Evolutionary conservation across 2,113 vertebrate species (phyloP).

Genomic region (Otocyon megalotis): DNA sequence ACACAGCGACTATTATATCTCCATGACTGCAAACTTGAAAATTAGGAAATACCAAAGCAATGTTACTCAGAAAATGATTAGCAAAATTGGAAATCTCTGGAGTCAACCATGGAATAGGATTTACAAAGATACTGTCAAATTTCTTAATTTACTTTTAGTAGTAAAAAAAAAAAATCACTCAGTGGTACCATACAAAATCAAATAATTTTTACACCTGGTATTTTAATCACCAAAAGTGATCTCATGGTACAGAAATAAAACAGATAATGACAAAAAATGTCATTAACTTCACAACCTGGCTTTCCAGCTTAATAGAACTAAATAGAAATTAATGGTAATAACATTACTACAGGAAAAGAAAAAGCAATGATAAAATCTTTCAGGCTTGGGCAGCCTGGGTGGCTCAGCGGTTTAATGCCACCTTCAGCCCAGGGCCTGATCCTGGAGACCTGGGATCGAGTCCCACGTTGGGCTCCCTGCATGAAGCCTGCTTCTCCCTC

Average conservation of each 20-base stretch:
- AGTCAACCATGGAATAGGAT: not conserved
- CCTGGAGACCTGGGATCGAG: too few species aligned
- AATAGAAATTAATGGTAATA: slow-evolving; percentile 9
- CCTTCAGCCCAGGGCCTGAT: too few species aligned
- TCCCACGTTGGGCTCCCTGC: too few species aligned
- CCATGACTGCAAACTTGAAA: not conserved
- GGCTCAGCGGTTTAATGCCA: too few species aligned
- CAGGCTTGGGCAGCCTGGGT: too few species aligned
- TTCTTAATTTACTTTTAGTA: slow-evolving; percentile 72
- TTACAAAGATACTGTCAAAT: slow-evolving; percentile 57
- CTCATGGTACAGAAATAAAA: slow-evolving; percentile 62
- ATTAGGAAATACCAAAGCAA: not conserved
- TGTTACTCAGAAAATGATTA: slow-evolving; percentile 19
- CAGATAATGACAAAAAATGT: slow-evolving; percentile 14
- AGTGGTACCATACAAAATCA: slow-evolving; percentile 54
- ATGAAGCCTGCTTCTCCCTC: too few species aligned
- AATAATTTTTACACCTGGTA: slow-evolving; percentile 58
- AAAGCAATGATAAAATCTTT: not conserved
- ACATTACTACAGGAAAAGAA: not conserved
- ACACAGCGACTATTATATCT: not conserved
- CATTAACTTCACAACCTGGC: slow-evolving; percentile 43
- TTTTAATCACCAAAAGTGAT: slow-evolving; percentile 55
- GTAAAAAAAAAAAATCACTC: slow-evolving; percentile 72
- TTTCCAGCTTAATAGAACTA: slow-evolving; percentile 57
- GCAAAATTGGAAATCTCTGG: not conserved